Evolutionary conservation across 2,113 vertebrate genomes (phyloP).

Genomic region (Nerophis lumbriciformis): DNA sequence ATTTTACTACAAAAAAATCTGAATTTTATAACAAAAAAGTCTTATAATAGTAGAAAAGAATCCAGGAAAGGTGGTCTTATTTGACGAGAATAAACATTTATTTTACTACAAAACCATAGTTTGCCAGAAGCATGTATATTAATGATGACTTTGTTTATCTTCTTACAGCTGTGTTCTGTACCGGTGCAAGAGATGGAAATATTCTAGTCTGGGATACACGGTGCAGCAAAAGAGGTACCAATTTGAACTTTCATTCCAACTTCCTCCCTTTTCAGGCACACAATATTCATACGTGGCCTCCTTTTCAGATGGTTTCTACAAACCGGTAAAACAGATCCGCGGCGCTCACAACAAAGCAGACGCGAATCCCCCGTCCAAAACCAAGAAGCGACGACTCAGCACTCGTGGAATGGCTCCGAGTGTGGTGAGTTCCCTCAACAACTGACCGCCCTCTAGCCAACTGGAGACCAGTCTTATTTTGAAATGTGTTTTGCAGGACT

Average conservation of each 20-base stretch:
- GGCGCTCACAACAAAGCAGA: slow-evolving; percentile 89
- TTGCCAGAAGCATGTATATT: background rate
- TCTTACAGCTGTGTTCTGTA: slow-evolving; percentile 87
- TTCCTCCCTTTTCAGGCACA: background rate
- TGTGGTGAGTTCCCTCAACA: slow-evolving; percentile 77
- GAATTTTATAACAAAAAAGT: no score
- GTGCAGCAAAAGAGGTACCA: slow-evolving; percentile 92
- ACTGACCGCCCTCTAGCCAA: background rate
- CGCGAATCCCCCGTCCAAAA: slow-evolving; percentile 75
- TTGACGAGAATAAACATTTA: no score
- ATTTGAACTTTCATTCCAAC: background rate
- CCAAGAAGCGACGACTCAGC: slow-evolving; percentile 77
- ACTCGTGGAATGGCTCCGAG: slow-evolving; percentile 83
- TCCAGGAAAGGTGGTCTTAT: no score
- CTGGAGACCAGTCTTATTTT: background rate
- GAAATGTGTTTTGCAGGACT: slow-evolving; percentile 72
- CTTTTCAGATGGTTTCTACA: slow-evolving; percentile 89
- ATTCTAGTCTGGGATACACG: slow-evolving; percentile 97
- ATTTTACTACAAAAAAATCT: no score
- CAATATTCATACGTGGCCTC: background rate
- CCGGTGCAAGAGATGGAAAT: slow-evolving; percentile 93
- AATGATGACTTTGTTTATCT: background rate
- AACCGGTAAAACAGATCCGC: slow-evolving; percentile 90
- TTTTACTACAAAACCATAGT: no score
- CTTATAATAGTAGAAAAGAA: no score